phyloP scores from a whole-genome alignment of 2,888 invertebrate genomes.

The Dicycla oo region DNA sequence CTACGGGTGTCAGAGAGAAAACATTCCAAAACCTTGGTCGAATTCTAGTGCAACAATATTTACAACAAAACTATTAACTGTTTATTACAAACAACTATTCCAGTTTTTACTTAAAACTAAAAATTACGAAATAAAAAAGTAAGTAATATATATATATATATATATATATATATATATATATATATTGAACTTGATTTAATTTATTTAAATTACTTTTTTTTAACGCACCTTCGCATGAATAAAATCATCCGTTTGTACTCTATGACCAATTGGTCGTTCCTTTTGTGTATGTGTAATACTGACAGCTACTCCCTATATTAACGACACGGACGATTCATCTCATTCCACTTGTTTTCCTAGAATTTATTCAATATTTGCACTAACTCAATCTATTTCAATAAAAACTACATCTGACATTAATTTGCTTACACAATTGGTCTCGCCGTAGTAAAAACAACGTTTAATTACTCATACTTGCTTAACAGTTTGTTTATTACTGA shows the following conservation, averaged over 20 bases:
- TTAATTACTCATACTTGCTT: constrained; percentile 45
- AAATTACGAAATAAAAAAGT: no score
- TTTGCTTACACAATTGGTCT: constrained; percentile 55
- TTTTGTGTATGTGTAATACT: constrained; percentile 1
- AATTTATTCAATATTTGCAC: constrained; percentile 33
- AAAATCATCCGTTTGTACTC: not conserved
- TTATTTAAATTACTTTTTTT: no score
- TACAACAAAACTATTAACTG: no score
- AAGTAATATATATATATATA: no score
- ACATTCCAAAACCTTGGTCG: no score
- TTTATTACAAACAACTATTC: no score
- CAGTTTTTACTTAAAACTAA: no score
- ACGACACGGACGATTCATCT: constrained; percentile 12
- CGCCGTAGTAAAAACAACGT: constrained; percentile 34
- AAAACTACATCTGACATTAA: constrained; percentile 30
- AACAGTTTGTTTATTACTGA: constrained; percentile 38
- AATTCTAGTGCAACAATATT: no score
- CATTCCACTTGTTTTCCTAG: constrained; percentile 16
- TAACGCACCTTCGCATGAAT: not conserved
- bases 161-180: no score
- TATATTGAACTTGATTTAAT: no score
- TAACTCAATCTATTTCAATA: constrained; percentile 41
- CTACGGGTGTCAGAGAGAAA: no score
- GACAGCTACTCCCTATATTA: not conserved
- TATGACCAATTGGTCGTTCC: not conserved